Evolutionary conservation across 2,797 vertebrate genomes (phyloP), one percentile per base, ranked within the genome.

Genomic region (Neostethus bicornis): DNA sequence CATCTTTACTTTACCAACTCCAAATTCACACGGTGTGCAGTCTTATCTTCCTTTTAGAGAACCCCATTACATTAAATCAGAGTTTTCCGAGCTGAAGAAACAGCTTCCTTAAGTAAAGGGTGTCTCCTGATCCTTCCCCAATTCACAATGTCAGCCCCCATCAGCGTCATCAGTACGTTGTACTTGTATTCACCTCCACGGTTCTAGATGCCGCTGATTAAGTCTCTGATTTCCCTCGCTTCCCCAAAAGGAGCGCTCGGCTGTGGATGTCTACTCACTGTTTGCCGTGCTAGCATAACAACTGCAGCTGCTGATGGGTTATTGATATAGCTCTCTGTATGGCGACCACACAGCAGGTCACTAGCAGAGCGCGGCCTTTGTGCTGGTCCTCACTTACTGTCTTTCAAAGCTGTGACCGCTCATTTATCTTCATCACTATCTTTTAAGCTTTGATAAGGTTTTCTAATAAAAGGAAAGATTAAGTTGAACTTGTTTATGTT

Each of bases 31-130:
- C 24, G 49, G 16, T 73, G 54, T 38, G 32, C 12, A 41, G 12
- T 35, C 11, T 17, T 34, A 24, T 6, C 43, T 24, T 41, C 51
- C 34, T 66, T 76, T 89, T 84, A 63, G 83, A 65, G 57, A n/a
- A 74, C 65, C 85, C 81, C 64, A 81, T 85, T 86, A 81, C 66
- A 60, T 75, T 57, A 61, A 88, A 88, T 88, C 68, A 86, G 89
- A 74, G 80, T 75, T 75, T 87, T 77, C 84, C 86, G 68, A 66
- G 59, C 73, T 24, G 58, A 62, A 75, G 81, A 73, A 81, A 82
- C 70, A 37, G 81, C 85, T 87, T 81, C 80, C 66, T 85, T 86
- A 84, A 87, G 66, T 74, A 84, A 80, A 68, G 45, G 70, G 53
- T 79, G 74, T 87, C 78, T 84, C 79, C 70, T 69, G 76, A 81